Base-by-base conservation (phyloP, 1,140 invertebrate genomes). In the Oncopodura yosiiana region DNA sequence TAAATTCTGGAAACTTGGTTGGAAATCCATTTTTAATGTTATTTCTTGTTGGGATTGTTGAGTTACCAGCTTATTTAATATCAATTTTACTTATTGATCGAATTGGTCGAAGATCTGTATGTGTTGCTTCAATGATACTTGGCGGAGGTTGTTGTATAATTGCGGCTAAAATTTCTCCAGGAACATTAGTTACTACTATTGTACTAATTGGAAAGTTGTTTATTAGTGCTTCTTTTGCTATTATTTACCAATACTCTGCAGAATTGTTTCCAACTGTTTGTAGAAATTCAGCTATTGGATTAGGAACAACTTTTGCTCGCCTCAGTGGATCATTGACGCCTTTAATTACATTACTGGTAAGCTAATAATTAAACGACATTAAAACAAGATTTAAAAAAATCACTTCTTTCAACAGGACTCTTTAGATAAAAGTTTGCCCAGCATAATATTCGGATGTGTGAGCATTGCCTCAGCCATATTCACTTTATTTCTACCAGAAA, bases 401-500 rank as follows among this genome's bases (percentile, higher is more conserved):
- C 36, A 38, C 43, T 60, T 23, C 51, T 51, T 67, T 65, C n/a
- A n/a, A 4, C 44, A 71, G 70, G 84, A 87, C 69, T 81, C 81
- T 0, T 79, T 87, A 42, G 76, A 86, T 69, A 80, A 82, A 1
- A 81, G 78, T 65, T 75, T 87, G 2, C 85, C 86, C 0, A 79
- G 82, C 0, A 75, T 81, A 1, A 74, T 81, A 9, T 88, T 88
- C 66, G 84, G 83, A 1, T 68, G 78, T 1, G 75, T 86, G 14
- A 78, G 84, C 0, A 54, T 88, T 0, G 44, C 82, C 1, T 83
- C 84, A 0, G 86, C 84, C 3, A 75, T 83, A 39, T 67, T 85
- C 54, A 78, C 82, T 5, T 71, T 85, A 42, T 81, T 86, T 62
- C 70, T 88, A 36, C 86, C 86, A 0, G 86, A 88, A 71, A 88